Conservation (phyloP, 2,888 invertebrate species). For the Acanthacorydalis orientalis region DNA sequence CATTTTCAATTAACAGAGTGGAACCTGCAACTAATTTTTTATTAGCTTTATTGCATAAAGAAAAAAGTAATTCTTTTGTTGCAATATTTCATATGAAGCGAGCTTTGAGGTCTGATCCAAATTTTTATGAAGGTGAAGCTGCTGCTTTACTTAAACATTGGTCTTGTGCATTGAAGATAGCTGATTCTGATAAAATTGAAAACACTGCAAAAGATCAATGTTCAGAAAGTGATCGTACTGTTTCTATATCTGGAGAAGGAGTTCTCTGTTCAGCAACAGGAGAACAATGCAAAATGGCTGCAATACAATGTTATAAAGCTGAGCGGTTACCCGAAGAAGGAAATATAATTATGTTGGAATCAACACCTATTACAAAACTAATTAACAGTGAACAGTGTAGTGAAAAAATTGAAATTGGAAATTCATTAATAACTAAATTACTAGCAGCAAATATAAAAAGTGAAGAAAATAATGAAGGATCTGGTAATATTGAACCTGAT, state of each 20-base stretch:
- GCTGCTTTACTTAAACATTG: slow-evolving; percentile 32
- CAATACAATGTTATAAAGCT: slow-evolving; percentile 20
- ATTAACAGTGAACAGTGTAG: slow-evolving; percentile 13
- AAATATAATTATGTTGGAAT: slow-evolving; percentile 4
- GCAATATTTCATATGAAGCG: slow-evolving; percentile 46
- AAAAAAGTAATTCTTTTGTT: slow-evolving; percentile 41
- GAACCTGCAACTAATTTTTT: slow-evolving; percentile 61
- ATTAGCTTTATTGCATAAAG: slow-evolving; percentile 43
- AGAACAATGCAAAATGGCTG: slow-evolving; percentile 22
- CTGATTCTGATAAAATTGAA: slow-evolving; percentile 6
- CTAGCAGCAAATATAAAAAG: slow-evolving; percentile 12
- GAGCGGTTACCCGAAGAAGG: slow-evolving; percentile 10
- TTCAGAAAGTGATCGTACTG: slow-evolving; percentile 13
- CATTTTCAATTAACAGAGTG: slow-evolving; percentile 39
- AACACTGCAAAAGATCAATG: slow-evolving; percentile 9
- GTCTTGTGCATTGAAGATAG: slow-evolving; percentile 30
- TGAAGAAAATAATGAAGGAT: slow-evolving; percentile 14
- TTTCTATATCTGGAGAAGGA: slow-evolving; percentile 17
- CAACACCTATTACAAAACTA: slow-evolving; percentile 10
- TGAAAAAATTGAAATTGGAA: slow-evolving; percentile 14
- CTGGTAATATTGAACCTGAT: slow-evolving; percentile 18
- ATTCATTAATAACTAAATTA: slow-evolving; percentile 15
- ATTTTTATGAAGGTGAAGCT: slow-evolving; percentile 31
- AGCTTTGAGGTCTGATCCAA: slow-evolving; percentile 35
- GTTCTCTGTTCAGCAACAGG: slow-evolving; percentile 23